These are phyloP conservation scores for Sceloporus undulatus DNA, from an alignment of 2,113 vertebrate species.

Conservation along the genomic window DNA sequence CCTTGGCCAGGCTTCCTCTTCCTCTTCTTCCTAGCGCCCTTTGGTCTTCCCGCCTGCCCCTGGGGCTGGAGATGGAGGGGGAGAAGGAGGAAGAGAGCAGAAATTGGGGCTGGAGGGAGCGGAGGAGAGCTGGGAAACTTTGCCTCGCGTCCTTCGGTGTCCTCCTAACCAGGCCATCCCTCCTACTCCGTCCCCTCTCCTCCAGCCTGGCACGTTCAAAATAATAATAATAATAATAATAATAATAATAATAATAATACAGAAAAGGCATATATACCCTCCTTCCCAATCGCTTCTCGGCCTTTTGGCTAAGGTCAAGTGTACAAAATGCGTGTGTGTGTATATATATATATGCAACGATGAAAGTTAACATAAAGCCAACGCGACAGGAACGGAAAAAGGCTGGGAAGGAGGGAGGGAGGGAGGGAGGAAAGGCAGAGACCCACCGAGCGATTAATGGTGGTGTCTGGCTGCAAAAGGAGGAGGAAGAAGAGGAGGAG, in stretches of 20 bases:
- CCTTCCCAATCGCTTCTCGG: too few species aligned
- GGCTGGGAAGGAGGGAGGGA: constrained; percentile 62
- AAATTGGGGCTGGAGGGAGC: constrained; percentile 63
- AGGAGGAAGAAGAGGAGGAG: neutral
- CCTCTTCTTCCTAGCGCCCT: neutral
- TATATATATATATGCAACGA: neutral
- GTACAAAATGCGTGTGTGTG: too few species aligned
- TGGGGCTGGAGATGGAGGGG: constrained; percentile 33
- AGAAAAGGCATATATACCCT: too few species aligned
- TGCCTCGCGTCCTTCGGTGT: too few species aligned
- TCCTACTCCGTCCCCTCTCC: too few species aligned
- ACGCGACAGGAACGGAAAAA: constrained; percentile 43
- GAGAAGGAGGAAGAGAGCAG: constrained; percentile 43
- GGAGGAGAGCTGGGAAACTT: constrained; percentile 23
- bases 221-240: too few species aligned
- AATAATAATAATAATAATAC: too few species aligned
- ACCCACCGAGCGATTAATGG: constrained; percentile 64
- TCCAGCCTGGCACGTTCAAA: too few species aligned
- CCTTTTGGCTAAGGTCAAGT: too few species aligned
- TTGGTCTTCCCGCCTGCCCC: constrained; percentile 33
- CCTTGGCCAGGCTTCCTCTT: constrained; percentile 36
- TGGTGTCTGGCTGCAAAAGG: constrained; percentile 64
- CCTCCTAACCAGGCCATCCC: too few species aligned
- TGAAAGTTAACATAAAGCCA: constrained; percentile 74
- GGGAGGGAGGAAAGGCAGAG: constrained; percentile 55